Evolutionary conservation across 2,113 vertebrate species (phyloP).

Genomic region (Choloepus hoffmanni): DNA sequence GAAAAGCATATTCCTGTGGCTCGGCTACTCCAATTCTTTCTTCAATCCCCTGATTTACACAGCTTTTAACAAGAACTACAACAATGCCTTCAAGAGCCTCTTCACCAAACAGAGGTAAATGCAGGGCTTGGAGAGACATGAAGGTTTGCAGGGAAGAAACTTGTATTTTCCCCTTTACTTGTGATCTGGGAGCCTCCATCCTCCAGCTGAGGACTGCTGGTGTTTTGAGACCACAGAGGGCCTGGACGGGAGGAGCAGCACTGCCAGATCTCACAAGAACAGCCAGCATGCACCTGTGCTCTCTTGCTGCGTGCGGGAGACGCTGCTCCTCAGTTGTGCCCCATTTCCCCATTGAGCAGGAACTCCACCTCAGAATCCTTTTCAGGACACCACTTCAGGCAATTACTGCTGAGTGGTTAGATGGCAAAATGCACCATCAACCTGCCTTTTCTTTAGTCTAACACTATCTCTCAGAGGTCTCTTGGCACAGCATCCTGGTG

Average conservation of each 20-base stretch:
- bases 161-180: neutral
- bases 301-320: neutral
- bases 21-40: constrained; percentile 88
- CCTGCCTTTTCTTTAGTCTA: neutral
- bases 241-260: neutral
- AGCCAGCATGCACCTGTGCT: fast-evolving
- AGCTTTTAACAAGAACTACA: constrained; percentile 89
- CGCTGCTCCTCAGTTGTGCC: neutral
- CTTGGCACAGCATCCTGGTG: neutral
- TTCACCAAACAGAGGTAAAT: constrained; percentile 84
- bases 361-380: neutral
- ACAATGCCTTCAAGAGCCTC: constrained; percentile 86
- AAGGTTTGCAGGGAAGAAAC: neutral
- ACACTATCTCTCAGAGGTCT: neutral
- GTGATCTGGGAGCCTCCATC: neutral
- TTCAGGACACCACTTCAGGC: neutral
- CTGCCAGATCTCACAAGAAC: neutral
- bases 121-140: neutral
- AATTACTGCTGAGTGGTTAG: neutral
- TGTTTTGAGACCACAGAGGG: neutral
- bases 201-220: neutral
- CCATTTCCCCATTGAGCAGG: neutral
- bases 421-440: too few relatives aligned
- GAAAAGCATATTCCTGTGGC: constrained; percentile 88
- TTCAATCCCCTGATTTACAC: constrained; percentile 89